These are phyloP conservation scores for Megaceryle maxima DNA, from an alignment of 2,113 vertebrate genomes.

Conservation along the genomic window DNA sequence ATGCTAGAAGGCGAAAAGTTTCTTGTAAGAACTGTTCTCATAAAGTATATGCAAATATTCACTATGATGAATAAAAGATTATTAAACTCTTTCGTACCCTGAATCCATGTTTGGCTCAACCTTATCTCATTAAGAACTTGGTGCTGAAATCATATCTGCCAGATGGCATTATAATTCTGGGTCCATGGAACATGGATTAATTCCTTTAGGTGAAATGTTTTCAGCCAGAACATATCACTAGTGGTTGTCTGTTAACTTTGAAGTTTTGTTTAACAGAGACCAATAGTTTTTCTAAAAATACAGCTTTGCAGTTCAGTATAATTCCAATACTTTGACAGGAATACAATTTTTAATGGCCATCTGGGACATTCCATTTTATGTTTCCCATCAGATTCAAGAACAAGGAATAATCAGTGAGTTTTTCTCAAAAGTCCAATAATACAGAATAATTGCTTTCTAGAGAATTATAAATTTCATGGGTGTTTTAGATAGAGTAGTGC, in stretches of 20 bases:
- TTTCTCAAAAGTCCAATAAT: not conserved
- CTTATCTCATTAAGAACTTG: constrained; percentile 45
- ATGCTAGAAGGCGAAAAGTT: not conserved
- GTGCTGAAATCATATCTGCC: constrained; percentile 33
- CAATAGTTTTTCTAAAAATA: not conserved
- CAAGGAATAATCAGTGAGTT: not conserved
- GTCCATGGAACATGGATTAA: not conserved
- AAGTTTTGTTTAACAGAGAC: not conserved
- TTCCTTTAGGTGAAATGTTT: constrained; percentile 40
- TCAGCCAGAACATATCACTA: not conserved
- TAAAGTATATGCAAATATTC: constrained; percentile 20
- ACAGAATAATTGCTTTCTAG: not conserved
- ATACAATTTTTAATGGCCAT: not conserved
- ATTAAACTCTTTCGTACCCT: constrained; percentile 40
- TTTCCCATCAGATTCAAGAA: not conserved
- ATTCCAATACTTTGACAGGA: not conserved
- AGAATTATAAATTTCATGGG: not conserved
- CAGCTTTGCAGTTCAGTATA: not conserved
- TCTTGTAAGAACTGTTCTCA: constrained; percentile 4
- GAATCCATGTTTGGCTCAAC: not conserved
- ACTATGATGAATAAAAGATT: not conserved
- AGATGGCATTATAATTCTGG: constrained; percentile 36
- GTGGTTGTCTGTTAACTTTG: not conserved
- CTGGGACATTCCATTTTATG: not conserved
- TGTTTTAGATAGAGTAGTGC: not conserved